phyloP scores from a whole-genome alignment of 2,888 invertebrate genomes.

The Gymnoscelis rufifasciata region DNA sequence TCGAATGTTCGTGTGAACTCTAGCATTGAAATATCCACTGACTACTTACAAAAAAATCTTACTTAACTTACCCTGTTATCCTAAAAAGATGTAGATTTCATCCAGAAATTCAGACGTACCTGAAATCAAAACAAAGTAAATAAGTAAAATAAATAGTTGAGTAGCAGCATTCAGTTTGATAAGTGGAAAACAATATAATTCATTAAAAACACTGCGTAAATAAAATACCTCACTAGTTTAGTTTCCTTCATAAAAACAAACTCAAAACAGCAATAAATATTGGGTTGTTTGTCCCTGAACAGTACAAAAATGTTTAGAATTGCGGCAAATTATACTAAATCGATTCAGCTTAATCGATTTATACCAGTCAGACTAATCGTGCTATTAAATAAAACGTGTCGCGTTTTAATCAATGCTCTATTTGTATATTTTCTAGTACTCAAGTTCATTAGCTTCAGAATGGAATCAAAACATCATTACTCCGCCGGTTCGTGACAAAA shows the following conservation, averaged over 20 bases:
- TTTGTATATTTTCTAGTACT: neutral
- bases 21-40: too few relatives aligned
- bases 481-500: slow-evolving; percentile 8
- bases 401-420: slow-evolving; percentile 1
- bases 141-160: too few relatives aligned
- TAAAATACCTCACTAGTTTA: too few relatives aligned
- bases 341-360: neutral
- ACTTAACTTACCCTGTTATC: too few relatives aligned
- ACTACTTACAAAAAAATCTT: too few relatives aligned
- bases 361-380: slow-evolving; percentile 11
- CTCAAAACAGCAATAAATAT: neutral
- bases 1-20: too few relatives aligned
- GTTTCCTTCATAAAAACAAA: too few relatives aligned
- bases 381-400: slow-evolving; percentile 3
- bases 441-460: slow-evolving; percentile 1
- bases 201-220: too few relatives aligned
- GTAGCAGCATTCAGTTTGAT: too few relatives aligned
- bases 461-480: slow-evolving; percentile 12
- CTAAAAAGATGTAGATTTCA: too few relatives aligned
- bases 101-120: neutral
- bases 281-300: neutral
- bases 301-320: slow-evolving; percentile 1
- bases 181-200: too few relatives aligned
- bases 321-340: slow-evolving; percentile 10
- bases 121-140: slow-evolving; percentile 2